phyloP scores from a whole-genome alignment of 2,888 invertebrate genomes.

The Hydrotaea cyrtoneurina region DNA sequence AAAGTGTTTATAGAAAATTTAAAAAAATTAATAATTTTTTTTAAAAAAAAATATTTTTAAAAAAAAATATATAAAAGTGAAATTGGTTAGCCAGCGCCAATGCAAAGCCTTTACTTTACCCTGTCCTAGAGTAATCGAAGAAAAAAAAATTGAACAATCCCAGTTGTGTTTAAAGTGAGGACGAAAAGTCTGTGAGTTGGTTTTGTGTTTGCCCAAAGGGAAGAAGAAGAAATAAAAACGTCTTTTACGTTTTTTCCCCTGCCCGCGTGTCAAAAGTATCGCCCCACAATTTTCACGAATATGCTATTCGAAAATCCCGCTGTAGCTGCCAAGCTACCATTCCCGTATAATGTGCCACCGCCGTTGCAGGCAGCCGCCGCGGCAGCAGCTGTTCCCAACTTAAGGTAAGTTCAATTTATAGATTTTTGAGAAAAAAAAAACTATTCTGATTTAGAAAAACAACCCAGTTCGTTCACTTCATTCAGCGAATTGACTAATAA shows the following conservation, averaged over 20 bases:
- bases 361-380: conserved; percentile 82
- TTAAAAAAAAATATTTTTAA: conserved; percentile 17
- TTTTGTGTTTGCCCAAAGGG: not conserved
- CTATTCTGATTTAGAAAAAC: too few relatives aligned
- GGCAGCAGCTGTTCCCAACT: conserved; percentile 79
- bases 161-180: not conserved
- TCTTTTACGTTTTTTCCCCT: conserved; percentile 22
- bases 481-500: too few relatives aligned
- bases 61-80: conserved; percentile 21
- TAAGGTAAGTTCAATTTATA: conserved; percentile 76
- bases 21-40: conserved; percentile 19
- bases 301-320: conserved; percentile 88
- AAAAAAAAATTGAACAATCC: conserved; percentile 19
- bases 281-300: conserved; percentile 71
- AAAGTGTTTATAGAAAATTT: conserved; percentile 30
- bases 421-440: too few relatives aligned
- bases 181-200: not conserved
- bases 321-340: conserved; percentile 85
- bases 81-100: not conserved
- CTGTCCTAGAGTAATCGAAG: too few relatives aligned
- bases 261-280: conserved; percentile 19
- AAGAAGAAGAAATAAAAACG: not conserved
- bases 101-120: conserved; percentile 1
- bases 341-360: conserved; percentile 87
- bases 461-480: too few relatives aligned